Conservation (phyloP, 2,113 vertebrate species). For the Equus quagga region DNA sequence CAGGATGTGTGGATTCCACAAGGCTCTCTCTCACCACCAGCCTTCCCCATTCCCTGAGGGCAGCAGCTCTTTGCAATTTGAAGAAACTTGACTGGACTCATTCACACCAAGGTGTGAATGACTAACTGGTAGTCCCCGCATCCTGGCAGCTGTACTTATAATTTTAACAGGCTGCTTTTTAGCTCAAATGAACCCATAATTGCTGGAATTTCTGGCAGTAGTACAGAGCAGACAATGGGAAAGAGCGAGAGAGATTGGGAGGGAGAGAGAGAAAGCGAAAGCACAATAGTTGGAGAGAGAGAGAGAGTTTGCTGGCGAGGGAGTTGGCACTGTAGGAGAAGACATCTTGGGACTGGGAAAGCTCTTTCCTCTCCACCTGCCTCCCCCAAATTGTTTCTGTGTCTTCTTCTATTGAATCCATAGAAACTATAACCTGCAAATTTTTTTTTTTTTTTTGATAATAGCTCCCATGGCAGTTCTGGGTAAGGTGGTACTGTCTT, state of each 20-base stretch:
- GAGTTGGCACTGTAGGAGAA: not conserved
- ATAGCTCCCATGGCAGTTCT: not conserved
- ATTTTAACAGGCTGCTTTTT: conserved; percentile 48
- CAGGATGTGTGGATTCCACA: not conserved
- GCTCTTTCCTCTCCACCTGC: not conserved
- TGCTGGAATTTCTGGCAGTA: conserved; percentile 49
- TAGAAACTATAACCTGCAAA: conserved; percentile 25
- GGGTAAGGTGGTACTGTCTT: not conserved
- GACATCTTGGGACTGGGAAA: conserved; percentile 40
- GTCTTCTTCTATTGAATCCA: conserved; percentile 10
- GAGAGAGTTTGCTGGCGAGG: not conserved
- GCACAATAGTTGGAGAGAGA: not conserved
- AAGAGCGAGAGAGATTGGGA: not conserved
- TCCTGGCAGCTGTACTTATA: conserved; percentile 47
- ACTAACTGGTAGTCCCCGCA: conserved; percentile 11
- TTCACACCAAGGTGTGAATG: conserved; percentile 36
- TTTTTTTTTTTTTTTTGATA: not conserved
- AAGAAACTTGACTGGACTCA: conserved; percentile 46
- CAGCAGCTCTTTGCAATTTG: conserved; percentile 46
- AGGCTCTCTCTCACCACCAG: not conserved
- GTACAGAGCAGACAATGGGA: conserved; percentile 38
- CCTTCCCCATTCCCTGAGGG: not conserved
- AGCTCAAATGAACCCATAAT: conserved; percentile 57
- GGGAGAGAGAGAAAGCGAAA: not conserved
- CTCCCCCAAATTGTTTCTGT: not conserved